These are phyloP conservation scores for Latrodectus hesperus DNA, from an alignment of 2,888 invertebrate species.

Conservation along the genomic window DNA sequence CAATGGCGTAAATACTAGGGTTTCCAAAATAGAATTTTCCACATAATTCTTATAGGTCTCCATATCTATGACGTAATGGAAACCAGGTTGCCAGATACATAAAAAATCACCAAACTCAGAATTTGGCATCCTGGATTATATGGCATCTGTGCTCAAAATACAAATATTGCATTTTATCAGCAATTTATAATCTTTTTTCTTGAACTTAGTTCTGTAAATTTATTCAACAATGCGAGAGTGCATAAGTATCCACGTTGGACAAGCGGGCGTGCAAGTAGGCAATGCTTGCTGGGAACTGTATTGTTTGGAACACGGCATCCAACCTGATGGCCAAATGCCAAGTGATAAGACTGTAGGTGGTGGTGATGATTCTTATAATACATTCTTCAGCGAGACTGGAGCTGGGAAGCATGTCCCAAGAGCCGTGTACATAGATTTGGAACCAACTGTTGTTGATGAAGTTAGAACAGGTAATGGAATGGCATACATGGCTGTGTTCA, in stretches of 20 bases:
- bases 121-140: no score
- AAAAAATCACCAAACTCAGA: no score
- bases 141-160: no score
- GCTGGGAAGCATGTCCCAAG: slow-evolving; percentile 92
- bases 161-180: no score
- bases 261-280: slow-evolving; percentile 74
- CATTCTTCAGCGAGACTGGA: slow-evolving; percentile 82
- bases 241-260: slow-evolving; percentile 77
- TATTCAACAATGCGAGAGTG: slow-evolving; percentile 75
- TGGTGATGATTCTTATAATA: slow-evolving; percentile 78
- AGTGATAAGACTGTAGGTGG: slow-evolving; percentile 91
- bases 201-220: no score
- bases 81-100: no score
- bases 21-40: no score
- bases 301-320: slow-evolving; percentile 77
- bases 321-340: slow-evolving; percentile 88
- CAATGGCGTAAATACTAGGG: no score
- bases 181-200: no score
- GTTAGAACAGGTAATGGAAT: slow-evolving; percentile 72
- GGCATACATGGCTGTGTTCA: no score
- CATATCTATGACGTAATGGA: no score
- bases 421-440: slow-evolving; percentile 89
- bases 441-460: slow-evolving; percentile 86
- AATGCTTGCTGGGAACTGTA: slow-evolving; percentile 74
- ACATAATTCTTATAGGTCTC: no score